Percentiles rank a stretch among this genome's conserved stretches.
phyloP scores from a whole-genome alignment of 2,888 invertebrate species.

The Apotomis betuletana region DNA sequence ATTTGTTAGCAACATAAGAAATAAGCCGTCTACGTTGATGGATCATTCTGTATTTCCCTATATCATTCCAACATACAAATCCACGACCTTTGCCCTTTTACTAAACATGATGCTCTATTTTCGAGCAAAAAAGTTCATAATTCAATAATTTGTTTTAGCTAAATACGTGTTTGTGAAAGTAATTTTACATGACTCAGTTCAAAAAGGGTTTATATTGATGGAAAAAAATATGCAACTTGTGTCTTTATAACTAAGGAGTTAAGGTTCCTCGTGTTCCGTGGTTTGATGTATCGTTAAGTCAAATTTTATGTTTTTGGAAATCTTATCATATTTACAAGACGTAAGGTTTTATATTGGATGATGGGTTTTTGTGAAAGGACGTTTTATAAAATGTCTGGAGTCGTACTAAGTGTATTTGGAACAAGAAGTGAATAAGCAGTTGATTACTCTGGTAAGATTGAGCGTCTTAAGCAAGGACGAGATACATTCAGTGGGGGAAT shows the following conservation, averaged over 20 bases:
- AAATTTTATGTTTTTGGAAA: not conserved
- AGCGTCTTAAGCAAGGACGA: not conserved
- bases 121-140: not conserved
- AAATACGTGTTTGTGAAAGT: not conserved
- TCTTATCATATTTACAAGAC: not conserved
- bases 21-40: constrained; percentile 12
- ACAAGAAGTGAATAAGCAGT: constrained; percentile 23
- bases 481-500: too few relatives aligned
- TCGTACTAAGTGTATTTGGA: constrained; percentile 6
- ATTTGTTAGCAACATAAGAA: constrained; percentile 10
- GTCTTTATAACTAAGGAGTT: not conserved
- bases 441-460: constrained; percentile 29
- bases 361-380: not conserved
- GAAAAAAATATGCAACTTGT: not conserved
- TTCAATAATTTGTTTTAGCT: too few relatives aligned
- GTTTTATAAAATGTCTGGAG: not conserved
- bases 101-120: not conserved
- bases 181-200: not conserved
- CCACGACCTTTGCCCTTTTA: not conserved
- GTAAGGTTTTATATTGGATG: not conserved
- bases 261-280: not conserved
- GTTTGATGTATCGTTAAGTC: not conserved
- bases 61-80: not conserved
- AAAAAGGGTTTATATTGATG: not conserved
- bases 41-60: constrained; percentile 11